These are phyloP conservation scores for Hydractinia symbiolongicarpus DNA, from an alignment of 30 jellyfish, hydroid and myxozoan genomes.

Conservation along the genomic window DNA sequence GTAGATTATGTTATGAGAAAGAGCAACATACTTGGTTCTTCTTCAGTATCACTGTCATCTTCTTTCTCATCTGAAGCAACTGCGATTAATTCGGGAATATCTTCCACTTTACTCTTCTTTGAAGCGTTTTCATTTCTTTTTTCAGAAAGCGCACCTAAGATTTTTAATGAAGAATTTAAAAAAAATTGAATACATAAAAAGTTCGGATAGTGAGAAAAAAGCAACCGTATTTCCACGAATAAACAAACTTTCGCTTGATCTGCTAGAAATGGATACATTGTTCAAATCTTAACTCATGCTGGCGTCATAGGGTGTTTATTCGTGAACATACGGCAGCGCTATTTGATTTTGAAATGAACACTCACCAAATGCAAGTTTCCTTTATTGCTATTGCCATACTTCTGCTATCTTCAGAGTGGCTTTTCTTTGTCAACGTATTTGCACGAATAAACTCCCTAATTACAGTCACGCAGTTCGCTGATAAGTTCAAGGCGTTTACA, in stretches of 20 bases:
- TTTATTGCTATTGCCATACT: not conserved
- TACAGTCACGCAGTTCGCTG: not conserved
- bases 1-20: not conserved
- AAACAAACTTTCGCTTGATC: slow-evolving; percentile 13
- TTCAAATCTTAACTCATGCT: not conserved
- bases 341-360: slow-evolving; percentile 22
- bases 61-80: slow-evolving; percentile 44
- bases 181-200: not conserved
- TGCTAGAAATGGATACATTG: not conserved
- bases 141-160: not conserved
- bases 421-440: slow-evolving; percentile 13
- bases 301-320: slow-evolving; percentile 33
- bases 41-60: slow-evolving; percentile 47
- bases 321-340: slow-evolving; percentile 33
- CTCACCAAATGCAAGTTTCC: slow-evolving; percentile 1
- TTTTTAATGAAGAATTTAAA: not conserved
- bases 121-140: slow-evolving; percentile 10
- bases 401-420: not conserved
- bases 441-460: slow-evolving; percentile 38
- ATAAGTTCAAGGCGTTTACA: slow-evolving; percentile 4
- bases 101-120: slow-evolving; percentile 33
- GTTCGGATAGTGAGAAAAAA: not conserved
- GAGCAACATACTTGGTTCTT: slow-evolving; percentile 38
- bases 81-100: slow-evolving; percentile 66
- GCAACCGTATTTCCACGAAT: slow-evolving; percentile 44